Base-by-base conservation (phyloP, 2,888 invertebrate genomes). In the Stenodera caucasica region DNA sequence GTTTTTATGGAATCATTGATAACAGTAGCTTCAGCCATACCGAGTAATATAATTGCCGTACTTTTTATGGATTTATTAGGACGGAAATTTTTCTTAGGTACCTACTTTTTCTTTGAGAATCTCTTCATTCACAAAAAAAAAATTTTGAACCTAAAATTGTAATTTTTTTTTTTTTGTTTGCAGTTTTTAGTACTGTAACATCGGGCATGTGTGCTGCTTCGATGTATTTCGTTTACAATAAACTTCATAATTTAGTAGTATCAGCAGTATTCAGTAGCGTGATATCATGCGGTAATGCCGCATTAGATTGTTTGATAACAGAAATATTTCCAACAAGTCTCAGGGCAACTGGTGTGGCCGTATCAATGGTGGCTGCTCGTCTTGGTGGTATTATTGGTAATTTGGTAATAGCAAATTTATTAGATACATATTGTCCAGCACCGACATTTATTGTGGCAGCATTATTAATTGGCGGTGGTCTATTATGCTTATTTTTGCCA, bases 271-370 rank as follows among this genome's bases (percentile, higher is more conserved):
- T 93, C 82, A 92, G 92, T 77, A 91, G 92, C 54, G 92, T 92
- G 60, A 93, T 93, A 70, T 92, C 92, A 58, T 93, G 92, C 78
- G 93, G 93, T 66, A 93, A 93, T 81, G 93, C 93, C 55, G 92
- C 95, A 4, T 84, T 96, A 65, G 95, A 95, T 83, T 96, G 96
- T 77, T 86, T 96, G 70, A 92, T 93, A 76, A 94, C 94, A 23
- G 96, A 96, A 83, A 91, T 96, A 64, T 96, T 95, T 80, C 96
- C 96, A 33, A 96, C 96, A 45, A 90, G 92, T 81, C 84, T 96
- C 75, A 88, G 93, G 72, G 94, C 95, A 53, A 95, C 95, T 49
- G 94, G 95, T 67, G 92, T 94, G 65, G 95, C 95, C 37, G 87
- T 95, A 63, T 93, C 93, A 0, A 93, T 94, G 89, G 93, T 93